Evolutionary conservation across 1,140 invertebrate genomes (phyloP).

Genomic region (Medauroidea extradentata): DNA sequence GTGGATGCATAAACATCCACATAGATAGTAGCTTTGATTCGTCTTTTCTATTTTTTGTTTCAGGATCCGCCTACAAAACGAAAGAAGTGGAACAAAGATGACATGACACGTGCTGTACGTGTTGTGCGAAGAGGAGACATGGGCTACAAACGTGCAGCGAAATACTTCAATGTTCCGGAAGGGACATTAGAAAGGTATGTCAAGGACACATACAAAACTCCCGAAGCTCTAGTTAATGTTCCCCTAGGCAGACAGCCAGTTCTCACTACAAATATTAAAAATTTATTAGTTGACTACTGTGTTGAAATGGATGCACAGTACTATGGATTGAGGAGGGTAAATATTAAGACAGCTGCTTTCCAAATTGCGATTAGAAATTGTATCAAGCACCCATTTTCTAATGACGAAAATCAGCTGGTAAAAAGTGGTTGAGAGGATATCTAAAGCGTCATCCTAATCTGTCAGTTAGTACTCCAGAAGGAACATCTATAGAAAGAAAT

Average conservation of each 20-base stretch:
- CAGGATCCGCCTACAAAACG: too few relatives aligned
- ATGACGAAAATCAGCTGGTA: not conserved
- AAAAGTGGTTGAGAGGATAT: not conserved
- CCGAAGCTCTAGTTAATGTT: too few relatives aligned
- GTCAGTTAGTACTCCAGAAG: conserved; percentile 2
- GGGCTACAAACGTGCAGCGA: too few relatives aligned
- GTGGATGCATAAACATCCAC: too few relatives aligned
- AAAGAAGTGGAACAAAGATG: too few relatives aligned
- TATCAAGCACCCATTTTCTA: not conserved
- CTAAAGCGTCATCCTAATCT: not conserved
- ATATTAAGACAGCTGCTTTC: conserved; percentile 24
- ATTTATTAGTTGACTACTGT: conserved; percentile 23
- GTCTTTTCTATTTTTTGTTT: too few relatives aligned
- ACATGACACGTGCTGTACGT: too few relatives aligned
- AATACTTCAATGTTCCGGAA: too few relatives aligned
- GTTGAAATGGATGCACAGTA: conserved; percentile 22
- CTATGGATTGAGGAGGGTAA: conserved; percentile 22
- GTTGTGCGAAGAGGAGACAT: too few relatives aligned
- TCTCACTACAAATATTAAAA: conserved; percentile 22
- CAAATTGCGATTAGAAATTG: conserved; percentile 30
- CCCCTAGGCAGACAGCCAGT: conserved; percentile 17
- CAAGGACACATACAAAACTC: too few relatives aligned
- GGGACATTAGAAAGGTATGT: too few relatives aligned
- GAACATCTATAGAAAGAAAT: not conserved
- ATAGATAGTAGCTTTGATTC: too few relatives aligned